phyloP scores from a whole-genome alignment of 2,113 vertebrate species.

The Hystrix cristata region DNA sequence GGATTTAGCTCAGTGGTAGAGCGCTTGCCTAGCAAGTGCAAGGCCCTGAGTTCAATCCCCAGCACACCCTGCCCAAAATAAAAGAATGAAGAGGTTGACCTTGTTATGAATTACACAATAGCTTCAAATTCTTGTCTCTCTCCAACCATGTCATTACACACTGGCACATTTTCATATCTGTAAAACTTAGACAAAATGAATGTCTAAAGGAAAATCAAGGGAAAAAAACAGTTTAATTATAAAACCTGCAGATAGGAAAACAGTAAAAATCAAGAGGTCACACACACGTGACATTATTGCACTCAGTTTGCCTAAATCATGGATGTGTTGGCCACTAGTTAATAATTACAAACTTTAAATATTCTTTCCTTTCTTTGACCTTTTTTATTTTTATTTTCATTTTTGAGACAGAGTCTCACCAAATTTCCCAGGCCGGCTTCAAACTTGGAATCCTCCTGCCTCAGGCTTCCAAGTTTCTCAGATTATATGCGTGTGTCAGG shows the following conservation, averaged over 20 bases:
- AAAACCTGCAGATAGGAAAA: background rate
- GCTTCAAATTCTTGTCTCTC: background rate
- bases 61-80: background rate
- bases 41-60: too few relatives aligned
- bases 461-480: background rate
- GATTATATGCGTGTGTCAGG: background rate
- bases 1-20: too few relatives aligned
- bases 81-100: background rate
- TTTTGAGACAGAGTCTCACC: background rate
- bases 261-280: constrained; percentile 9
- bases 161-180: background rate
- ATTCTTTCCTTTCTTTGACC: background rate
- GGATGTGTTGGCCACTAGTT: background rate
- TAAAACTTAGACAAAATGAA: background rate
- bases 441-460: background rate
- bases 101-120: background rate
- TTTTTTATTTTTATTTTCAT: background rate
- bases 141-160: background rate
- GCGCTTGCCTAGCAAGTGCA: too few relatives aligned
- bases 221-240: background rate
- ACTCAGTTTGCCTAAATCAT: background rate
- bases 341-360: background rate
- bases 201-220: background rate
- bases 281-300: background rate
- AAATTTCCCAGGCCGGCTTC: background rate